phyloP scores from a whole-genome alignment of 1,140 invertebrate genomes.

The Proales similis region DNA sequence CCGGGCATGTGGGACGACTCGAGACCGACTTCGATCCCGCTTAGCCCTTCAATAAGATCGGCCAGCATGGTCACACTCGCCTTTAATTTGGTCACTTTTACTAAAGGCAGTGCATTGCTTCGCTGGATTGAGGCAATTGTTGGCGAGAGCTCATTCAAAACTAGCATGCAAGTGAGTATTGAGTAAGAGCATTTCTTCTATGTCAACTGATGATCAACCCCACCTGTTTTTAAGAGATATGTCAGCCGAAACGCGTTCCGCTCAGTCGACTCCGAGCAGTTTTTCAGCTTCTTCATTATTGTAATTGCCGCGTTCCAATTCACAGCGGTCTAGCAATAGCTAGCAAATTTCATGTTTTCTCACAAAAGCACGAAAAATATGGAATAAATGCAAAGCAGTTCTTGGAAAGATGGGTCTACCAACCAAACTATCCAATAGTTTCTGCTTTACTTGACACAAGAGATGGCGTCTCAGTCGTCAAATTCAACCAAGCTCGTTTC shows the following conservation, averaged over 20 bases:
- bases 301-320: not conserved
- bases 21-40: not conserved
- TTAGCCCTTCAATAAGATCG: not conserved
- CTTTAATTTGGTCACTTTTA: not conserved
- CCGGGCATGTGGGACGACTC: slow-evolving; percentile 29
- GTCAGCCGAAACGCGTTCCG: slow-evolving; percentile 15
- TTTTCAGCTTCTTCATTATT: slow-evolving; percentile 3
- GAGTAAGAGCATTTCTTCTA: not conserved
- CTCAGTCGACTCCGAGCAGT: not conserved
- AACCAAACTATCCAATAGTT: slow-evolving; percentile 37
- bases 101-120: slow-evolving; percentile 23
- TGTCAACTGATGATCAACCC: not conserved
- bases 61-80: not conserved
- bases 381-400: not conserved
- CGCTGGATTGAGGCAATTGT: slow-evolving; percentile 17
- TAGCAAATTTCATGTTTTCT: not conserved
- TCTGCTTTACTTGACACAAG: slow-evolving; percentile 9
- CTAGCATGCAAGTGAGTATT: not conserved
- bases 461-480: slow-evolving; percentile 3
- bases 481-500: slow-evolving; percentile 26
- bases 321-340: not conserved
- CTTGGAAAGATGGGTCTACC: slow-evolving; percentile 17
- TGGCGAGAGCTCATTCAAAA: not conserved
- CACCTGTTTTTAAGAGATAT: slow-evolving; percentile 3
- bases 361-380: slow-evolving; percentile 5